Evolutionary conservation across 2,797 vertebrate genomes (phyloP), one percentile per base, ranked within the genome.

Genomic region (Glyptemys insculpta): DNA sequence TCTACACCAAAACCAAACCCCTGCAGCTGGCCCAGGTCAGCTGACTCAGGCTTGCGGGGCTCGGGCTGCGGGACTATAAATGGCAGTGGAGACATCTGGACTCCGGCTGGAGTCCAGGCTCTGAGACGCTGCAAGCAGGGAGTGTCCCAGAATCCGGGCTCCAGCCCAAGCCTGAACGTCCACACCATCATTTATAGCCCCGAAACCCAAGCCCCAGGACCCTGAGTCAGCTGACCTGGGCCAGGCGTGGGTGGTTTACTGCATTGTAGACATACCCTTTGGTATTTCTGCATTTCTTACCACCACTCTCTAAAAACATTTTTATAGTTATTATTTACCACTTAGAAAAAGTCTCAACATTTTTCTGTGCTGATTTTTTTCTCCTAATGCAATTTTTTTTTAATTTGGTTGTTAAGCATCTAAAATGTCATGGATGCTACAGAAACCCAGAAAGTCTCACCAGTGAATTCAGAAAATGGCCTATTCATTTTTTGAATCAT

Each of bases 391-490:
- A 53, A 86, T 94, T 86, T 83, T 23, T 23, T 87, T 93, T 94
- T 94, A 86, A 94, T 95, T 95, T 87, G 92, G 85, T 89, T 96
- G 96, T 97, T 89, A 96, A 90, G 79, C 94, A 97, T 89, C 95
- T 97, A 93, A 91, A 95, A 94, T 81, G n/a, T 82, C 81, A 91
- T 89, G 80, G 85, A 50, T 91, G 80, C 94, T 74, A 86, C 29
- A 88, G 93, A 93, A 94, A 74, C 65, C 92, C 47, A 50, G 82
- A 90, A 72, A 86, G 91, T 91, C 92, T 85, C 93, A 31, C 18
- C 91, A 90, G 83, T 88, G 76, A 96, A 90, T 96, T 90, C 89
- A 53, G 81, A 78, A 23, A 91, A 89, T 27, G 81, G 82, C n/a
- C 90, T 95, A 86, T 81, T 96, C 41, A 72, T 82, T 92, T 96